These are phyloP conservation scores for Hemistola chrysoprasaria DNA, from an alignment of 2,888 invertebrate genomes.

Conservation along the genomic window DNA sequence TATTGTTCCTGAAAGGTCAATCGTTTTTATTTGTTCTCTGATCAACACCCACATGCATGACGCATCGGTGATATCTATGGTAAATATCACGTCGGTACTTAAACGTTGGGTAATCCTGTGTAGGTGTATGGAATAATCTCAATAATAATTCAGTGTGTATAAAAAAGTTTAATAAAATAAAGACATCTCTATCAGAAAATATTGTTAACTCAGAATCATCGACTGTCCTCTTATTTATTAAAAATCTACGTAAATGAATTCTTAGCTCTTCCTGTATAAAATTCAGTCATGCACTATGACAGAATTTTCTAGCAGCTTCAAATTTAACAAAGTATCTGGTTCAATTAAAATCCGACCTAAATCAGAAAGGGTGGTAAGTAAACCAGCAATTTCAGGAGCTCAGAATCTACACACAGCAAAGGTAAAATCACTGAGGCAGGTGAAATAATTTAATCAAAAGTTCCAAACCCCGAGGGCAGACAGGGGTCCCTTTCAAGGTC, in stretches of 20 bases:
- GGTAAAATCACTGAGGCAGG: slow-evolving; percentile 18
- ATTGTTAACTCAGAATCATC: no score
- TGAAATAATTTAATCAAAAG: slow-evolving; percentile 24
- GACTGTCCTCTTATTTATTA: no score
- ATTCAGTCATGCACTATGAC: no score
- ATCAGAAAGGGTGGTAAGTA: slow-evolving; percentile 3
- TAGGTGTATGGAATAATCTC: no score
- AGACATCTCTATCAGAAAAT: no score
- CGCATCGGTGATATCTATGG: slow-evolving; percentile 34
- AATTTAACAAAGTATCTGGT: no score
- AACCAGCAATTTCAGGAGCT: slow-evolving; percentile 16
- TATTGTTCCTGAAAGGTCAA: slow-evolving; percentile 23
- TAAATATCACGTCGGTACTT: slow-evolving; percentile 28
- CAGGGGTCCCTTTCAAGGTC: slow-evolving; percentile 24
- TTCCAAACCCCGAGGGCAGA: slow-evolving; percentile 14
- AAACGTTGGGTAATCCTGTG: slow-evolving; percentile 12
- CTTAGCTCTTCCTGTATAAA: no score
- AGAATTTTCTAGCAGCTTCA: no score
- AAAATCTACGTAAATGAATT: no score
- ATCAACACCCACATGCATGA: slow-evolving; percentile 36
- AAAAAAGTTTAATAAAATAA: no score
- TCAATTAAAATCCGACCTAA: not conserved
- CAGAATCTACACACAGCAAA: slow-evolving; percentile 9
- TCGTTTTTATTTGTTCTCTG: slow-evolving; percentile 20
- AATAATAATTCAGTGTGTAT: no score